phyloP scores from a whole-genome alignment of 2,888 invertebrate genomes.

The Sphinx pinastri region DNA sequence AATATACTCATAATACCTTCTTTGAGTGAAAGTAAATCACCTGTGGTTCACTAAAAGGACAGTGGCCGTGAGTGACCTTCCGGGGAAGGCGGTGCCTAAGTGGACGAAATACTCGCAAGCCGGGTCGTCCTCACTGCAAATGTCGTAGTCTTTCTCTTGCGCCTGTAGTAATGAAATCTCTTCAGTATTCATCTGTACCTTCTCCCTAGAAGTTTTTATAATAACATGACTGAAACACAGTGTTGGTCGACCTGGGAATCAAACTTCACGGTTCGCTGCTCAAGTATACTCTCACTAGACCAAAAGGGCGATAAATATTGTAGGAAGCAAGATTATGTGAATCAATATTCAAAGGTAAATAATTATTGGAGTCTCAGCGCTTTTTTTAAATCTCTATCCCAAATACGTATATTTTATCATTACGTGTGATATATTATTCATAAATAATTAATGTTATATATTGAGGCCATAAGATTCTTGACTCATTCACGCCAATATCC shows the following conservation, averaged over 20 bases:
- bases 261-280: no score
- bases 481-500: no score
- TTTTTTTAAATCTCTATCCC: background rate
- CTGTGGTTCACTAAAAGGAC: conserved; percentile 63
- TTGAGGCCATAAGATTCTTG: no score
- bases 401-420: background rate
- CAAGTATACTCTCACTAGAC: no score
- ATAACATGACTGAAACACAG: no score
- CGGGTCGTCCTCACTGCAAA: conserved; percentile 61
- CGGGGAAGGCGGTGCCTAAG: conserved; percentile 65
- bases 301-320: no score
- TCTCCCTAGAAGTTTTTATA: no score
- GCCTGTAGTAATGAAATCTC: conserved; percentile 49
- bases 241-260: no score
- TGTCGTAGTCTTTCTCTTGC: conserved; percentile 67
- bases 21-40: conserved; percentile 38
- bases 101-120: conserved; percentile 64
- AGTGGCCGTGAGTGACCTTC: conserved; percentile 50
- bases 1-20: no score
- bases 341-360: conserved; percentile 4
- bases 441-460: no score
- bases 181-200: background rate
- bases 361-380: no score
- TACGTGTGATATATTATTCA: background rate
- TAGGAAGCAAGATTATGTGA: background rate